These are phyloP conservation scores for Zingel zingel DNA, from an alignment of 2,113 vertebrate genomes.

Conservation along the genomic window DNA sequence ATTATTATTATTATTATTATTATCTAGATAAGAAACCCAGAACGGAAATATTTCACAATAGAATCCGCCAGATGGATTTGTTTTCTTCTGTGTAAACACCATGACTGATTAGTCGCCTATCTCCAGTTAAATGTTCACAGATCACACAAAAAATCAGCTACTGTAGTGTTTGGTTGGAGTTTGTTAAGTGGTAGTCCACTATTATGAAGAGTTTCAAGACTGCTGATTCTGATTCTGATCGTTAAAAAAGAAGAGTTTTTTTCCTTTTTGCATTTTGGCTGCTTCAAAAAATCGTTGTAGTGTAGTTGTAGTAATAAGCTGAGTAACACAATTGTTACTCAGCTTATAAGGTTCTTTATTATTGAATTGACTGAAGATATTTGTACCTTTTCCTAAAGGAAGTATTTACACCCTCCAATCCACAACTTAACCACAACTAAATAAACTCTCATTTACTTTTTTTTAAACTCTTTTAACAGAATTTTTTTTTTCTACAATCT, in stretches of 20 bases:
- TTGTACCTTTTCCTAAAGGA: neutral
- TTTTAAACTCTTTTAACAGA: too few species aligned
- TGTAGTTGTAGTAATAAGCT: too few species aligned
- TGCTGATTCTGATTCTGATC: neutral
- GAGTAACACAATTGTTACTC: neutral
- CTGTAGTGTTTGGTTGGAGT: neutral
- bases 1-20: too few species aligned
- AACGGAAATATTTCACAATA: neutral
- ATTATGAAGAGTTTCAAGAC: neutral
- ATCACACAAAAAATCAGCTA: conserved; percentile 18
- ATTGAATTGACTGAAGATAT: too few species aligned
- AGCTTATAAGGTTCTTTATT: too few species aligned
- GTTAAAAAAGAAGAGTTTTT: too few species aligned
- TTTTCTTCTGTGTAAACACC: conserved; percentile 34
- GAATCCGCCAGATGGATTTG: conserved; percentile 36
- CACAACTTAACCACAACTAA: too few species aligned
- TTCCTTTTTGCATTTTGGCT: neutral
- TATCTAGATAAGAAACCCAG: conserved; percentile 9
- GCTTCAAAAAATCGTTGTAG: neutral
- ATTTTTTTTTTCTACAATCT: too few species aligned
- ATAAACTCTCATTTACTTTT: too few species aligned
- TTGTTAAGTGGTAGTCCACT: neutral
- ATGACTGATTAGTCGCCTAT: conserved; percentile 38
- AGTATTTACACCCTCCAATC: too few species aligned
- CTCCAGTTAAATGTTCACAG: conserved; percentile 12